Conservation (phyloP, 1,140 invertebrate species). For the Marisa cornuarietis region DNA sequence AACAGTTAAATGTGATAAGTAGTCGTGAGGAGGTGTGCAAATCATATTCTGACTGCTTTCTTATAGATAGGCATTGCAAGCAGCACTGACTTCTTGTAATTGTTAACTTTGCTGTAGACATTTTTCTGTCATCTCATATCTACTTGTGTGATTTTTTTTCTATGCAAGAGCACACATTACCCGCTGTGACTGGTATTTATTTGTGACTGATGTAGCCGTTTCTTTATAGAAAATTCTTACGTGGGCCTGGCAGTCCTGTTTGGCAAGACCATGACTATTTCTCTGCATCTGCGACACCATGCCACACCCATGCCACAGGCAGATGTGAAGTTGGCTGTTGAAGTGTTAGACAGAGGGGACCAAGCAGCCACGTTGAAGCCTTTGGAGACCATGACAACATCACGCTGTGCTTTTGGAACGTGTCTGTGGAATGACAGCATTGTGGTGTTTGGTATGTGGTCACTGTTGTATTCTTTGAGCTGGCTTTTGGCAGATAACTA, state of each 20-base stretch:
- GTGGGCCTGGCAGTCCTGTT: constrained; percentile 71
- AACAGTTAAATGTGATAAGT: no score
- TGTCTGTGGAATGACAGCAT: constrained; percentile 76
- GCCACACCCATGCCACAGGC: constrained; percentile 30
- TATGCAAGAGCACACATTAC: no score
- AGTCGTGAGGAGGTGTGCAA: no score
- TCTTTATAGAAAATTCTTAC: constrained; percentile 42
- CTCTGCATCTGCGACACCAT: constrained; percentile 69
- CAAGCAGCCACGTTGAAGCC: constrained; percentile 58
- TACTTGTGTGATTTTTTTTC: no score
- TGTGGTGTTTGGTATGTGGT: constrained; percentile 76
- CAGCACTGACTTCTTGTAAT: no score
- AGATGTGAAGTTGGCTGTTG: not conserved
- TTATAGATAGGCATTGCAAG: no score
- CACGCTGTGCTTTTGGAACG: constrained; percentile 80
- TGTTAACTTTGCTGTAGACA: no score
- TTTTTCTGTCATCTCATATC: no score
- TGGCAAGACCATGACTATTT: constrained; percentile 73
- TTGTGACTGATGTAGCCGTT: not conserved
- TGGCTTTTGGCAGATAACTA: not conserved
- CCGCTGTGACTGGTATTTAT: no score
- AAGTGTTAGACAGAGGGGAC: not conserved
- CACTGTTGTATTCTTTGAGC: not conserved
- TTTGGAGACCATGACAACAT: constrained; percentile 75
- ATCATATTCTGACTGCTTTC: no score